phyloP scores from a whole-genome alignment of 2,888 invertebrate species.

The Julus scandinavius region DNA sequence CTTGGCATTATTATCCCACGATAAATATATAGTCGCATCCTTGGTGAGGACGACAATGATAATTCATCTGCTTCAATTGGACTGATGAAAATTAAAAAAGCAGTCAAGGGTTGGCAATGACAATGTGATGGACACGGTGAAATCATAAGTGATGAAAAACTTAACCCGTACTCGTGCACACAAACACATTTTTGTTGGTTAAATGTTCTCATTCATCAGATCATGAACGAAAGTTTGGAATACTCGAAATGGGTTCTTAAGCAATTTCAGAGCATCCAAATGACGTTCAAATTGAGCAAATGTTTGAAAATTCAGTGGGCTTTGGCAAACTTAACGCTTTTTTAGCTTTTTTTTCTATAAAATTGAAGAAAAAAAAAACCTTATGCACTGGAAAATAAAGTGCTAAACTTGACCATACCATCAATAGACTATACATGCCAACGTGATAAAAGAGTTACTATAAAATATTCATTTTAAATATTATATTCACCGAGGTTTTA shows the following conservation, averaged over 20 bases:
- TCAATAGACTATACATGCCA: no score
- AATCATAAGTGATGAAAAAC: not conserved
- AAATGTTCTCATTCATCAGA: not conserved
- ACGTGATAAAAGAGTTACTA: no score
- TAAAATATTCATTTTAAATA: no score
- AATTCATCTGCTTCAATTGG: constrained; percentile 1
- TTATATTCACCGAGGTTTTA: no score
- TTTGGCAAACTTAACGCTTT: not conserved
- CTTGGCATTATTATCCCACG: constrained; percentile 24
- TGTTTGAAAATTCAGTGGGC: not conserved
- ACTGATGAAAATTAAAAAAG: not conserved
- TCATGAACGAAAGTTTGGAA: not conserved
- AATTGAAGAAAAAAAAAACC: not conserved
- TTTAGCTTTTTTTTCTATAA: not conserved
- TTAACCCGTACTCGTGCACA: constrained; percentile 21
- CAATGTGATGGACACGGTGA: not conserved
- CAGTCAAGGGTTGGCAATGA: not conserved
- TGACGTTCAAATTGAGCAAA: not conserved
- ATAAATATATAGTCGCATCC: not conserved
- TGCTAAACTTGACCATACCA: not conserved
- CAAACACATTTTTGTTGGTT: not conserved
- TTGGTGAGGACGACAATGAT: not conserved
- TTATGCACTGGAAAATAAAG: not conserved
- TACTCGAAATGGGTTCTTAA: not conserved
- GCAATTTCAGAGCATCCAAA: not conserved